Evolutionary conservation across 2,113 vertebrate species (phyloP), one percentile per base, ranked within the genome.

Genomic region (Oxygymnocypris stewartii): DNA sequence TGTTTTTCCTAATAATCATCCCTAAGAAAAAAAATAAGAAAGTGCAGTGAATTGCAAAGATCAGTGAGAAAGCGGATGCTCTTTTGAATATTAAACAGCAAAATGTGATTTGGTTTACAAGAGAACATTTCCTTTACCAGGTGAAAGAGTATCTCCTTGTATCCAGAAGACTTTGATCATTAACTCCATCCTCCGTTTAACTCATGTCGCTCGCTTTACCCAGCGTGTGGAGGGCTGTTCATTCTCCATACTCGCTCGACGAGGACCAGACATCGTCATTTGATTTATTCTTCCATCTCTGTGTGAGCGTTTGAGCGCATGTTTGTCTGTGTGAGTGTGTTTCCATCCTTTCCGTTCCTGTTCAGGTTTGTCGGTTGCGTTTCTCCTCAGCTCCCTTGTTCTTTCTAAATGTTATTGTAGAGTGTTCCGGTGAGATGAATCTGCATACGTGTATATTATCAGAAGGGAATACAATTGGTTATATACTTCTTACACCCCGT

Each of bases 361-460:
- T 51, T 76, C 67, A 13, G 18, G 42, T 54, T 12, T 84, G 23
- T 40, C 54, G 1, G 25, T 7, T 77, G 54, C 12, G 54, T 84
- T 86, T 88, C 93, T 89, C 92, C 94, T 93, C 94, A 92, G 92
- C 93, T 94, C 94, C 92, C 94, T 94, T 96, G 95, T 96, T 96
- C 94, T 95, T 96, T 95, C 94, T 96, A 94, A 96, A 95, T 96
- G 96, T 96, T 95, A 96, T 95, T 95, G 95, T 96, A 96, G 96
- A 96, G 95, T 96, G 96, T 96, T 95, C 92, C 93, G 94, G 95
- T 96, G 95, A 95, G 93, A 95, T 95, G 94, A 96, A 92, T 95
- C 94, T 94, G 94, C 95, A 95, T 95, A 94, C 94, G 95, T 96
- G 96, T 96, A 96, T 95, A 96, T 95, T 95, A 95, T 94, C 95